Evolutionary conservation across 2,888 invertebrate genomes (phyloP).

Genomic region (Hypomecis atomaria): DNA sequence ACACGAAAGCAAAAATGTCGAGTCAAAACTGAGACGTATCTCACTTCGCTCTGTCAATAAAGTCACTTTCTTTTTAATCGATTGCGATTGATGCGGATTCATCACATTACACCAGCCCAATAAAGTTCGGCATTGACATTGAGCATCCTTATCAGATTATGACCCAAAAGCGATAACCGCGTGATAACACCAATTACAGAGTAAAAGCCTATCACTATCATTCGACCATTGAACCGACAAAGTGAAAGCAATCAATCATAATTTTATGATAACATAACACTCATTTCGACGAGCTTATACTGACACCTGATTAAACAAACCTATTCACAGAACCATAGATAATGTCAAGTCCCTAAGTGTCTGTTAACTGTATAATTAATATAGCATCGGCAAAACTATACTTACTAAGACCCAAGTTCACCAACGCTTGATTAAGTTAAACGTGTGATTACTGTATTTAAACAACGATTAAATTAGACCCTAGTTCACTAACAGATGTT

Average conservation of each 20-base stretch:
- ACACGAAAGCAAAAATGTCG: no score
- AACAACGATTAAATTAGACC: no score
- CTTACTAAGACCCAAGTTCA: not conserved
- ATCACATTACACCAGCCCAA: conserved; percentile 7
- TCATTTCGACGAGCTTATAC: conserved; percentile 8
- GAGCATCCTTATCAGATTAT: conserved; percentile 30
- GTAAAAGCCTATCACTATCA: conserved; percentile 16
- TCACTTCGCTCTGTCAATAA: no score
- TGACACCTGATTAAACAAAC: conserved; percentile 19
- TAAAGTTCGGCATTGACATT: conserved; percentile 31
- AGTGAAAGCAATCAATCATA: conserved; percentile 26
- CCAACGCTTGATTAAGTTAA: no score
- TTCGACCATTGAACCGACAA: conserved; percentile 15
- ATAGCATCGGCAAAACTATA: not conserved
- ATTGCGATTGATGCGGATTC: not conserved
- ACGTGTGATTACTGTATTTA: no score
- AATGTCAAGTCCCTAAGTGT: conserved; percentile 10
- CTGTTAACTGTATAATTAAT: not conserved
- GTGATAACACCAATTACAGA: conserved; percentile 21
- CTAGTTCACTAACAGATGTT: no score
- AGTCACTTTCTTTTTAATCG: not conserved
- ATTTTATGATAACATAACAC: conserved; percentile 5
- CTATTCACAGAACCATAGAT: conserved; percentile 16
- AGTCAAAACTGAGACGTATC: no score
- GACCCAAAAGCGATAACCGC: conserved; percentile 22